Conservation (phyloP, 2,113 vertebrate genomes). For the Gallinago undulata region DNA sequence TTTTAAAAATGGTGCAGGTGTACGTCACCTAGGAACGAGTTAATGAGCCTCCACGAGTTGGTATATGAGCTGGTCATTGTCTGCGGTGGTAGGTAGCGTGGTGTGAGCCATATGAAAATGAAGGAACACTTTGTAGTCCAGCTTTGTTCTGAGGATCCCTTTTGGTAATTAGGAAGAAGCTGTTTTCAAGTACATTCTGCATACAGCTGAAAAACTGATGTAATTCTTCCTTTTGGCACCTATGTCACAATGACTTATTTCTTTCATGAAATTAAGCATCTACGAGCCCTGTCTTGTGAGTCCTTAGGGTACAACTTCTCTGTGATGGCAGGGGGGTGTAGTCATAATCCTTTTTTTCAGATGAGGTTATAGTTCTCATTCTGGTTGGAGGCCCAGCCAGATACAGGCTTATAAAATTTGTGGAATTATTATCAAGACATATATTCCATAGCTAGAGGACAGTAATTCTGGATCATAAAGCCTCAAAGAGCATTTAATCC, state of each 20-base stretch:
- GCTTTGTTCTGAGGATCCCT: not conserved
- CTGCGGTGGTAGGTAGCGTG: not conserved
- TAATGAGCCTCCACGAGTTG: not conserved
- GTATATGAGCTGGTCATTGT: not conserved
- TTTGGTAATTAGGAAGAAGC: not conserved
- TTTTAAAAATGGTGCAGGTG: not conserved
- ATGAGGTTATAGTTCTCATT: not conserved
- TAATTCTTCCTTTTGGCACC: constrained; percentile 18
- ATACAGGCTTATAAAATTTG: not conserved
- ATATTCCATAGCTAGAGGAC: not conserved
- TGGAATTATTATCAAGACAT: not conserved
- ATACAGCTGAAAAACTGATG: not conserved
- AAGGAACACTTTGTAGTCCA: not conserved
- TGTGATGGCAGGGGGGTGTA: not conserved
- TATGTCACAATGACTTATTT: not conserved
- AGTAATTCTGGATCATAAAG: not conserved
- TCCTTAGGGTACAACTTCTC: not conserved
- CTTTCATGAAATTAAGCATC: constrained; percentile 1
- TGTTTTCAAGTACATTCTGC: not conserved
- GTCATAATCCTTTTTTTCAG: not conserved
- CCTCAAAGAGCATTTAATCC: not conserved
- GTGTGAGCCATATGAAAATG: not conserved
- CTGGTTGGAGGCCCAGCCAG: not conserved
- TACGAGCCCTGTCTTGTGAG: not conserved
- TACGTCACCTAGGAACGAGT: not conserved